Base-by-base conservation (phyloP, 2,888 invertebrate genomes). In the Troides helena region DNA sequence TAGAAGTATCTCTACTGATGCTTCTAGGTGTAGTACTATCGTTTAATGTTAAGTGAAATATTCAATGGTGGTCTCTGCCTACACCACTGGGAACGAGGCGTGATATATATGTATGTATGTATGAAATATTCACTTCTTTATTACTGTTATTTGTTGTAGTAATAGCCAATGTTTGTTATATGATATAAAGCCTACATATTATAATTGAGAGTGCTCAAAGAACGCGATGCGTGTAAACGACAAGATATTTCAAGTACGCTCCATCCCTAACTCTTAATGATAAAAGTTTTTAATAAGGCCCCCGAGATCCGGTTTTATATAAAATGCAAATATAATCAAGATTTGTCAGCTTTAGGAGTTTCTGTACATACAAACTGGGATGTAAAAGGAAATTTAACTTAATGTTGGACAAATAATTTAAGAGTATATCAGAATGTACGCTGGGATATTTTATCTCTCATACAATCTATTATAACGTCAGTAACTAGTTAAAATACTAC, bases 201-300 rank as follows among this genome's bases (percentile, higher is more conserved):
- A 4, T 53, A 53, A 53, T 18, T 53, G 6, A 18, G 53, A 18
- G 12, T n/a, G 6, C 1, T n/a, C 8, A 7, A 53, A 53, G 53
- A 53, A n/a, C 53, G 53, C 53, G n/a, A 53, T 53, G 53, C 18
- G 53, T 53, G 53, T 53, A n/a, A n/a, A 53, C 18, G 53, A 53
- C n/a, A 53, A n/a, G 53, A 3, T n/a, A 53, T 53, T 53, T 53
- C 53, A 53, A 53, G 53, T n/a, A 12, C 53, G 53, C 53, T 57
- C 43, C 30, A 21, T 57, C n/a, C 46, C 57, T 5, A 68, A 58
- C 46, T 68, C 58, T 58, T 68, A 68, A 68, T 68, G 62, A 68
- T 25, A 62, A 68, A 62, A 68, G 62, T 68, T 68, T 50, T 68
- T 68, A 68, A 62, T 43, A 58, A 68, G 5, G 43, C n/a, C 57